Percentiles rank a stretch among this genome's conserved stretches.
phyloP scores from a whole-genome alignment of 2,888 invertebrate species.

The Drosophila borealis region DNA sequence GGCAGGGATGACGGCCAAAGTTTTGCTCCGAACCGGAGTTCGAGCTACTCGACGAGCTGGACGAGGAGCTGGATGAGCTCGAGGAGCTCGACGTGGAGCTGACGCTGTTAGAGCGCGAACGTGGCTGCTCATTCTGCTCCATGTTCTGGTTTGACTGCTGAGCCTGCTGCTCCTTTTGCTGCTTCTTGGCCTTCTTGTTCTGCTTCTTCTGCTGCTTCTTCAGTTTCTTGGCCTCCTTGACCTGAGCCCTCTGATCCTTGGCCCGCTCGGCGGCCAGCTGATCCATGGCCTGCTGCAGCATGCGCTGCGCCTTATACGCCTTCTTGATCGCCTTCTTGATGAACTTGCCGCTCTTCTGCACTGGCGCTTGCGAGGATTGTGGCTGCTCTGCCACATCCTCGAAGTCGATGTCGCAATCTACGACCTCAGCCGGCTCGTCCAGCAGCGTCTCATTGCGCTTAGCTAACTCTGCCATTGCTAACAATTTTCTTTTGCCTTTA shows the following conservation, averaged over 20 bases:
- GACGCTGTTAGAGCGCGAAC: slow-evolving; percentile 55
- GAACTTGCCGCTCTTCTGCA: slow-evolving; percentile 1
- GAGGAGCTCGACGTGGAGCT: slow-evolving; percentile 58
- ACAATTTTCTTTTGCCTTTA: neutral
- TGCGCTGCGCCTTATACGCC: slow-evolving; percentile 61
- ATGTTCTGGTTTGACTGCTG: slow-evolving; percentile 3
- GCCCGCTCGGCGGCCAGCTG: slow-evolving; percentile 47
- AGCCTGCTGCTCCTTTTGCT: slow-evolving; percentile 46
- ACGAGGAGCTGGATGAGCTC: slow-evolving; percentile 48
- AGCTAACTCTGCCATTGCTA: slow-evolving; percentile 53
- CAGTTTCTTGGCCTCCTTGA: slow-evolving; percentile 22
- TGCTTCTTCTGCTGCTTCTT: slow-evolving; percentile 52
- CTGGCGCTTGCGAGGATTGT: slow-evolving; percentile 20
- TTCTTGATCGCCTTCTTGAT: slow-evolving; percentile 64
- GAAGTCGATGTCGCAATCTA: slow-evolving; percentile 48
- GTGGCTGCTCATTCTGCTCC: slow-evolving; percentile 1
- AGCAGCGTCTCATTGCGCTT: slow-evolving; percentile 15
- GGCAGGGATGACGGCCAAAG: slow-evolving; percentile 14
- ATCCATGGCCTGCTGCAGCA: slow-evolving; percentile 54
- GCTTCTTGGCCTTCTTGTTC: slow-evolving; percentile 40
- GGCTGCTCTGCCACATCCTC: slow-evolving; percentile 22
- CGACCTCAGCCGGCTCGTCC: slow-evolving; percentile 38
- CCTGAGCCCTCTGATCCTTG: neutral
- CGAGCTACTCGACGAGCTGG: slow-evolving; percentile 49
- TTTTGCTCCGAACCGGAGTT: slow-evolving; percentile 27